These are phyloP conservation scores for Pristiophorus japonicus DNA, from an alignment of 2,113 vertebrate species.

Conservation along the genomic window DNA sequence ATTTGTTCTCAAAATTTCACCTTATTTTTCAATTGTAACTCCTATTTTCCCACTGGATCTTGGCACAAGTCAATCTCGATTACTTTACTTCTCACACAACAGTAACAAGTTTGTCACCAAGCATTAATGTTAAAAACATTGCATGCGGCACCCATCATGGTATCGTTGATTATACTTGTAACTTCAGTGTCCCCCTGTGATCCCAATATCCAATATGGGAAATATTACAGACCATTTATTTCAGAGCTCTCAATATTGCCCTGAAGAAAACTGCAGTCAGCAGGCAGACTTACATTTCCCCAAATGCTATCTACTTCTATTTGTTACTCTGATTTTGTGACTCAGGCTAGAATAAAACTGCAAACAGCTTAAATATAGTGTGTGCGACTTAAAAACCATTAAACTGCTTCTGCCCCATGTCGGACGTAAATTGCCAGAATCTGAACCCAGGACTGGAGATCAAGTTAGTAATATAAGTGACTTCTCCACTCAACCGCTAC, in stretches of 20 bases:
- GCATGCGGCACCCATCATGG: not conserved
- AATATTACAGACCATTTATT: not conserved
- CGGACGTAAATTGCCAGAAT: slow-evolving; percentile 14
- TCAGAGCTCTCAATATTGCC: not conserved
- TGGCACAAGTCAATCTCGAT: not conserved
- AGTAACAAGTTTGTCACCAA: not conserved
- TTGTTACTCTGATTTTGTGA: not conserved
- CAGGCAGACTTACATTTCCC: not conserved
- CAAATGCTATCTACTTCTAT: not conserved
- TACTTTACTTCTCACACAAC: not conserved
- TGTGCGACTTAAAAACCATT: not conserved
- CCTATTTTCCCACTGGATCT: not conserved
- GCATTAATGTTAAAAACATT: not conserved
- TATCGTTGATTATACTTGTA: not conserved
- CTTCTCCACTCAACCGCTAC: not conserved
- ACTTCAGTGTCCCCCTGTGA: not conserved
- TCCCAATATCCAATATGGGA: not conserved
- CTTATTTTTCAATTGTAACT: not conserved
- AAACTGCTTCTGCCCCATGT: not conserved
- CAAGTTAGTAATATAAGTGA: not conserved
- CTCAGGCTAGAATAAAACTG: not conserved
- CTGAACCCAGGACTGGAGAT: not conserved
- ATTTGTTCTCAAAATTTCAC: not conserved
- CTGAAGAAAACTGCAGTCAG: not conserved
- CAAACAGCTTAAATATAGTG: not conserved